These are phyloP conservation scores for Formica selysi DNA, from an alignment of 1,140 invertebrate genomes.

Conservation along the genomic window DNA sequence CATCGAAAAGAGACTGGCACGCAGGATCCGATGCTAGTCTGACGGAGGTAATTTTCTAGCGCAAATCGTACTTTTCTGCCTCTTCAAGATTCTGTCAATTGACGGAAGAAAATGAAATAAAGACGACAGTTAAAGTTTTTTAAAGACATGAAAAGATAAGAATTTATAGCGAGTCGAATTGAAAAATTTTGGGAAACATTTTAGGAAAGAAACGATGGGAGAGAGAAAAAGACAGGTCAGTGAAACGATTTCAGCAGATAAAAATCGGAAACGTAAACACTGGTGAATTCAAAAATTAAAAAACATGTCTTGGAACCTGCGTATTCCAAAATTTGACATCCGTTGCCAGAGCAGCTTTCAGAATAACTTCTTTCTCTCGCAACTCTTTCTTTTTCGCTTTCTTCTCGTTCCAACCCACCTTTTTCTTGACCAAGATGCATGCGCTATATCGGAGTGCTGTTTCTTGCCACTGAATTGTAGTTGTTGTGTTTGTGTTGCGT, in stretches of 20 bases:
- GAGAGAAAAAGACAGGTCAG: too few relatives aligned
- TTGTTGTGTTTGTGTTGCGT: slow-evolving; percentile 29
- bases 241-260: slow-evolving; percentile 9
- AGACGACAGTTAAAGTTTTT: slow-evolving; percentile 33
- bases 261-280: neutral
- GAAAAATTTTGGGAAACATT: neutral
- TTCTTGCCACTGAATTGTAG: slow-evolving; percentile 48
- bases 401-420: neutral
- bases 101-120: neutral
- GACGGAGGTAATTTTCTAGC: slow-evolving; percentile 66
- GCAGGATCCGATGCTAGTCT: slow-evolving; percentile 49
- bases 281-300: slow-evolving; percentile 16
- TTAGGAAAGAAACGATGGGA: neutral
- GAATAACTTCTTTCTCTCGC: slow-evolving; percentile 34
- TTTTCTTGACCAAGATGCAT: slow-evolving; percentile 36
- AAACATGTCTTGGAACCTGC: neutral
- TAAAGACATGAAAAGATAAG: slow-evolving; percentile 4
- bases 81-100: slow-evolving; percentile 50
- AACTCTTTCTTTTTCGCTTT: neutral
- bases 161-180: neutral
- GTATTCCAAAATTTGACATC: slow-evolving; percentile 43
- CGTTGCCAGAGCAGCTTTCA: slow-evolving; percentile 29
- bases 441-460: slow-evolving; percentile 34
- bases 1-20: slow-evolving; percentile 48
- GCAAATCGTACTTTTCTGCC: slow-evolving; percentile 31